Evolutionary conservation across 2,888 invertebrate genomes (phyloP), one percentile per base, ranked within the genome.

Genomic region (Drosophila paranaensis): DNA sequence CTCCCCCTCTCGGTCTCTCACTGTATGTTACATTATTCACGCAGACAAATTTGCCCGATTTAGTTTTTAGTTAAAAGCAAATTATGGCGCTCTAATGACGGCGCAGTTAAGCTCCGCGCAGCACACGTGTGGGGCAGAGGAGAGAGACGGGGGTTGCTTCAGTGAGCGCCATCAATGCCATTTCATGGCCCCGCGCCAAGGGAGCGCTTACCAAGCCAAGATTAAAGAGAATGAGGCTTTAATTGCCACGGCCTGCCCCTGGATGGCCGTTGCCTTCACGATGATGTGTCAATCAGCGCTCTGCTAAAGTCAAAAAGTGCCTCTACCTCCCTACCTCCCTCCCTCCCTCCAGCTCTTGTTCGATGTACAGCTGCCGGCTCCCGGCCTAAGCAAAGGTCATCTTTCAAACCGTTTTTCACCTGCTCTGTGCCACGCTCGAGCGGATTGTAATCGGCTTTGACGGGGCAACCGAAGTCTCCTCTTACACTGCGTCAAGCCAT

Each of bases 61-160:
- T 85, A 86, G 86, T 86, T 86, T 89, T 88, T 82, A 84, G 88
- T 87, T 87, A 74, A 89, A 87, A 81, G 88, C 89, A 86, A 88
- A 84, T 83, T 88, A 88, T 86, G 89, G 61, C 81, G 75, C 78
- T 56, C 58, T 40, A 48, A 14, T 43, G 40, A 14, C 55, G 42
- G 63, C 67, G 37, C 74, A 81, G 75, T 77, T 77, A 74, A 74
- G 62, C 77, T 46, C 25, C 33, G 45, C 70, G 39, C 48, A 60
- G 51, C 58, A 14, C 63, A 42, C 63, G 53, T 55, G 55, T 60
- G 71, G 50, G 25, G 20, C 39, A 6, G 39, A 20, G 20, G 20
- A 20, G 20, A 20, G 20, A 1, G 20, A 2, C 20, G 20, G 20
- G 20, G 20, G 20, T 1, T 20, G 20, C 20, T 20, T 20, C 20